Base-by-base conservation (phyloP, 1,140 invertebrate species). In the Rhopalosiphum maidis region DNA sequence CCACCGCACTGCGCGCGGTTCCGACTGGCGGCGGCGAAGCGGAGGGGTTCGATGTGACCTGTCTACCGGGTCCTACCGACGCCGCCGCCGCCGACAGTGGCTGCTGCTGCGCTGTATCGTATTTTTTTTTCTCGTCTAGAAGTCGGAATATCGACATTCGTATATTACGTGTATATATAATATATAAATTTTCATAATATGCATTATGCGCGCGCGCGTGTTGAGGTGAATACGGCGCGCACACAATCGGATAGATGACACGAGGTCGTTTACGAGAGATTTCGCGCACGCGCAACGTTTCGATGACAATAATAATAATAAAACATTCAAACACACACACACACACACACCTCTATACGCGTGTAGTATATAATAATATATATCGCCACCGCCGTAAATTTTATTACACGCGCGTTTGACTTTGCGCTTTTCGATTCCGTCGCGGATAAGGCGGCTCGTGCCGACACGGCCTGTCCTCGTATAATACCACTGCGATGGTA, bases 21-120 rank as follows among this genome's bases (percentile, higher is more conserved):
- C 1, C 30, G 43, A 4, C 1, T 43, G 30, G 41, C 30, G 30
- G 86, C n/a, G 46, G 46, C 46, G 86, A 7, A 25, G 87, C 2
- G n/a, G 48, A 30, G 87, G 87, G 48, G 87, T 35, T 54, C 87
- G 87, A 89, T n/a, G 48, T 54, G 87, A 89, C 87, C 87, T 89
- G 87, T 88, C 46, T 88, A 11, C 46, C 21, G 86, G 46, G 83
- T 46, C 30, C 85, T 18, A 60, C 8, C 8, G 41, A 9, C 83
- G 41, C 41, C 83, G 83, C 37, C 82, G 37, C 35, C 77, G 35
- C 8, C 82, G 82, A 41, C 83, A 25, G 83, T 85, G 83, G 86
- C 30, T 41, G 37, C n/a, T 8, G 68, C 23, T 35, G 86, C 46
- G 30, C 5, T 35, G 46, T n/a, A 87, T 51, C 86, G 86, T 87